phyloP scores from a whole-genome alignment of 2,888 invertebrate species.

The Eupithecia centaureata region DNA sequence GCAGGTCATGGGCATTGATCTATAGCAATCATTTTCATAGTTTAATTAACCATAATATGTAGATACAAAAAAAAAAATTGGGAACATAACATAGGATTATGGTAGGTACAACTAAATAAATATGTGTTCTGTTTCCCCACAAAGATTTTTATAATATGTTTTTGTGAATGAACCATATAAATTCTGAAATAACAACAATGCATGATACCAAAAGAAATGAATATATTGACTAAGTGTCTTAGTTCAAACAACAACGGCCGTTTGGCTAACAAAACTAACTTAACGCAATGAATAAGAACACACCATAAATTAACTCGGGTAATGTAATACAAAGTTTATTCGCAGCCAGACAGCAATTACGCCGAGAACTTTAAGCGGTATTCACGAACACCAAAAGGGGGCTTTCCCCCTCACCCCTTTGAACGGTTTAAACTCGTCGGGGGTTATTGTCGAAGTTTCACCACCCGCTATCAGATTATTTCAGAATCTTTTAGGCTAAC shows the following conservation, averaged over 20 bases:
- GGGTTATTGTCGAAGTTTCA: slow-evolving; percentile 72
- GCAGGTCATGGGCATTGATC: neutral
- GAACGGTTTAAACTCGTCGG: slow-evolving; percentile 66
- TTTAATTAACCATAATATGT: too few relatives aligned
- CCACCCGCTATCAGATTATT: slow-evolving; percentile 69
- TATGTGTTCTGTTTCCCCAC: too few relatives aligned
- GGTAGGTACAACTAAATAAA: too few relatives aligned
- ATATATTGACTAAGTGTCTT: slow-evolving; percentile 46
- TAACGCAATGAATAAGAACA: slow-evolving; percentile 76
- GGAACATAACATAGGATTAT: too few relatives aligned
- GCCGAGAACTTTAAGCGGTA: slow-evolving; percentile 77
- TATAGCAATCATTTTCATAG: neutral
- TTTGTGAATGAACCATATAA: too few relatives aligned
- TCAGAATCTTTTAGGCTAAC: slow-evolving; percentile 67
- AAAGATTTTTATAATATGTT: too few relatives aligned
- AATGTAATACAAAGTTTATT: slow-evolving; percentile 83
- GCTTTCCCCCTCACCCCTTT: slow-evolving; percentile 63
- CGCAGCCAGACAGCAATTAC: slow-evolving; percentile 81
- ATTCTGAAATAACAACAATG: neutral
- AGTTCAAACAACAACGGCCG: slow-evolving; percentile 61
- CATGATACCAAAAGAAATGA: neutral
- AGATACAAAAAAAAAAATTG: too few relatives aligned
- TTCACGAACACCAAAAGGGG: slow-evolving; percentile 77
- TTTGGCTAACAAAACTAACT: slow-evolving; percentile 70
- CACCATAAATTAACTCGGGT: slow-evolving; percentile 80